These are phyloP conservation scores for Pseudomyrmex gracilis DNA, from an alignment of 1,140 invertebrate genomes.

Conservation along the genomic window DNA sequence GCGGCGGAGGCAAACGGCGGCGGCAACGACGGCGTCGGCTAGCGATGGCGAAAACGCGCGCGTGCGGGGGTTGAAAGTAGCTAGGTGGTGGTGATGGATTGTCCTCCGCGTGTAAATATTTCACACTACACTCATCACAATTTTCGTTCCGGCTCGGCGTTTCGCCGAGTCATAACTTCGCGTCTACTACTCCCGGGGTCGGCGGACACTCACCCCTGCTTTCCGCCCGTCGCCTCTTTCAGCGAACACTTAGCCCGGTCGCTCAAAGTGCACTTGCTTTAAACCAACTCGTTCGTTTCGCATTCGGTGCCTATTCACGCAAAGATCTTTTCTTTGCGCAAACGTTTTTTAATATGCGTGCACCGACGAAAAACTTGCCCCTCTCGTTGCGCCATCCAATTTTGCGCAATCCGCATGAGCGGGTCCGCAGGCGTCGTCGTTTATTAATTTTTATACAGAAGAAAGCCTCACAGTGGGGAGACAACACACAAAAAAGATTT, in stretches of 20 bases:
- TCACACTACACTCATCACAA: slow-evolving; percentile 80
- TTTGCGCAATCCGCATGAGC: not conserved
- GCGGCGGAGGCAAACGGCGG: not conserved
- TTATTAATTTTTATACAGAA: not conserved
- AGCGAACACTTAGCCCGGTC: slow-evolving; percentile 49
- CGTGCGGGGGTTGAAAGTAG: slow-evolving; percentile 60
- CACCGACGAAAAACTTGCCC: not conserved
- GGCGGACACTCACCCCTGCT: slow-evolving; percentile 54
- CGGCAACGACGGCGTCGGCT: slow-evolving; percentile 51
- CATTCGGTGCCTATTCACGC: slow-evolving; percentile 46
- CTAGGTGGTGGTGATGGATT: slow-evolving; percentile 75
- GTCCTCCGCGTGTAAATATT: slow-evolving; percentile 80
- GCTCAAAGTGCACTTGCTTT: slow-evolving; percentile 54
- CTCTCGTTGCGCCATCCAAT: not conserved
- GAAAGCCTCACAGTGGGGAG: too few species aligned
- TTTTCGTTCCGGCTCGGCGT: slow-evolving; percentile 73
- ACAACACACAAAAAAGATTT: too few species aligned
- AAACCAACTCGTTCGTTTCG: slow-evolving; percentile 54
- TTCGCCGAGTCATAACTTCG: slow-evolving; percentile 72
- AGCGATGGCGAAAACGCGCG: slow-evolving; percentile 63
- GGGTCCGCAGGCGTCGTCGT: too few species aligned
- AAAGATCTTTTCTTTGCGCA: slow-evolving; percentile 35
- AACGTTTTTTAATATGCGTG: slow-evolving; percentile 7
- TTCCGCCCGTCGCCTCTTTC: slow-evolving; percentile 39
- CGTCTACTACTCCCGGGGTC: slow-evolving; percentile 40